These are phyloP conservation scores for Diorhabda elongata DNA, from an alignment of 1,140 invertebrate species.

Conservation along the genomic window DNA sequence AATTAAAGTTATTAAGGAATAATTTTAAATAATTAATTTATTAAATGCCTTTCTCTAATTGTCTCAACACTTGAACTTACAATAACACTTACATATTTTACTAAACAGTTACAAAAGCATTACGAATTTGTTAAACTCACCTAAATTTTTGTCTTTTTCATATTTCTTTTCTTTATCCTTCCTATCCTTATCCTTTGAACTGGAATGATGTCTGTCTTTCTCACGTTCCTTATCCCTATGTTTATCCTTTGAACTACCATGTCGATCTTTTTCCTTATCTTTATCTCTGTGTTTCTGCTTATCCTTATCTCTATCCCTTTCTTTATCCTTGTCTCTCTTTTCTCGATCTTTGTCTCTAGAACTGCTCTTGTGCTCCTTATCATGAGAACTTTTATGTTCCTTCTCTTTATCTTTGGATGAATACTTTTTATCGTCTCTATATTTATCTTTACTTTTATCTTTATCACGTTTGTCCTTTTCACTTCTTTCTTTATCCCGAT, in stretches of 20 bases:
- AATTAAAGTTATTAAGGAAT: too few species aligned
- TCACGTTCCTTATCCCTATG: conserved; percentile 48
- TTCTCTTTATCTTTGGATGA: conserved; percentile 35
- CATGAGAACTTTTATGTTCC: conserved; percentile 40
- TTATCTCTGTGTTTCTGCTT: conserved; percentile 51
- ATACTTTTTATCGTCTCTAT: conserved; percentile 46
- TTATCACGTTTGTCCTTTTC: conserved; percentile 44
- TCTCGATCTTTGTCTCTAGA: conserved; percentile 47
- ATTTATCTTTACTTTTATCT: conserved; percentile 38
- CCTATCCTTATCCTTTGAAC: conserved; percentile 53
- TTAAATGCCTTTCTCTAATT: too few species aligned
- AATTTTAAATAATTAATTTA: too few species aligned
- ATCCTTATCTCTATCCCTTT: conserved; percentile 52
- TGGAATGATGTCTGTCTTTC: conserved; percentile 31
- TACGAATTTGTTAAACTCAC: neutral
- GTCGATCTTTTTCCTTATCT: conserved; percentile 57
- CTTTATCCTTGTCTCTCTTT: conserved; percentile 49
- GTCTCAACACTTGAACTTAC: too few species aligned
- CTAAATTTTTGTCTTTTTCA: conserved; percentile 29
- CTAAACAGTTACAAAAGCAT: too few species aligned
- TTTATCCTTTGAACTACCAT: conserved; percentile 51
- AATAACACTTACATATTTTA: too few species aligned
- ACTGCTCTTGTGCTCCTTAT: conserved; percentile 51
- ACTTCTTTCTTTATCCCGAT: conserved; percentile 35
- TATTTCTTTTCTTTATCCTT: conserved; percentile 36